These are phyloP conservation scores for Tarsius wallacei DNA, from an alignment of 2,797 vertebrate genomes.

Conservation along the genomic window DNA sequence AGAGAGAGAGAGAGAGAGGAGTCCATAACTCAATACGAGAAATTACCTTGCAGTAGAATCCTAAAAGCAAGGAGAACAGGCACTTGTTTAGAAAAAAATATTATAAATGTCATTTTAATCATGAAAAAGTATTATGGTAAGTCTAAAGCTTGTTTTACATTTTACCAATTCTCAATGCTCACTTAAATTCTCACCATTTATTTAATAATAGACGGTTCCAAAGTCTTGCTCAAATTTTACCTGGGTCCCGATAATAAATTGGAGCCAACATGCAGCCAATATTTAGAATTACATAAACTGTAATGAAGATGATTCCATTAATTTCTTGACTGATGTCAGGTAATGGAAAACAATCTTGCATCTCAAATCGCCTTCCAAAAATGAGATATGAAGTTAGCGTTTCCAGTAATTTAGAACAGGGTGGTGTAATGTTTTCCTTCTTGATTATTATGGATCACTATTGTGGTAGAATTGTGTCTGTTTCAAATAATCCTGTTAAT, in stretches of 20 bases:
- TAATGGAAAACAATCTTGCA: conserved; percentile 74
- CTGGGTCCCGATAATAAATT: neutral
- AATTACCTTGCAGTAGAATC: conserved; percentile 17
- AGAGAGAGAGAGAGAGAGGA: neutral
- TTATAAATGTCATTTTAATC: conserved; percentile 55
- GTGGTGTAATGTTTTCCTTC: conserved; percentile 34
- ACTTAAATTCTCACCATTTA: conserved; percentile 59
- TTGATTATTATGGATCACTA: conserved; percentile 12
- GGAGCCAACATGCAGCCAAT: neutral
- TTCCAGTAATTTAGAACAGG: conserved; percentile 61
- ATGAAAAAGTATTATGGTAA: conserved; percentile 1
- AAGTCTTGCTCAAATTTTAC: conserved; percentile 57
- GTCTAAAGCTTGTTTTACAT: neutral
- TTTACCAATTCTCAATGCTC: conserved; percentile 38
- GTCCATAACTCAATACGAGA: neutral
- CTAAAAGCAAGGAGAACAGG: neutral
- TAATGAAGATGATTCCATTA: conserved; percentile 48
- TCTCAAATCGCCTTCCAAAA: conserved; percentile 28
- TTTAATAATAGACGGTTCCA: conserved; percentile 48
- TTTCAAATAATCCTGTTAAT: conserved; percentile 66
- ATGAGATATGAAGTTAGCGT: conserved; percentile 45
- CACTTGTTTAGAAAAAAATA: neutral
- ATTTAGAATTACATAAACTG: conserved; percentile 41
- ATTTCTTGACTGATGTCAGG: conserved; percentile 52
- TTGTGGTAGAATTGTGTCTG: conserved; percentile 28